phyloP scores from a whole-genome alignment of 1,140 invertebrate species.

The Drosophila subobscura region DNA sequence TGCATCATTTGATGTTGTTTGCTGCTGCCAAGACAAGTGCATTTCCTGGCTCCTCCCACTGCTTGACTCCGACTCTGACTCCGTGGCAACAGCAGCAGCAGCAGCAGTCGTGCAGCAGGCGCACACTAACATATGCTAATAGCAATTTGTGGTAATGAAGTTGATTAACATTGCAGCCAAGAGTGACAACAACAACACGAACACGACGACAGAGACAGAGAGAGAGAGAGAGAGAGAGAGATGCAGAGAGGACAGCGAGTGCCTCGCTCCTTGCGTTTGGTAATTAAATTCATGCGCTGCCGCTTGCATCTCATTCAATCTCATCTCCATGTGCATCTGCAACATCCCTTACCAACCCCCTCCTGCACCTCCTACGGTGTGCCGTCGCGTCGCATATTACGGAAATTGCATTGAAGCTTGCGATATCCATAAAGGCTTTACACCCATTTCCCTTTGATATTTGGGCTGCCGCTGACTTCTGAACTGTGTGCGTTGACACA shows the following conservation, averaged over 20 bases:
- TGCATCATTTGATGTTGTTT: constrained; percentile 78
- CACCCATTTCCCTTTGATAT: constrained; percentile 67
- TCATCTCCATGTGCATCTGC: constrained; percentile 23
- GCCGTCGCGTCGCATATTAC: constrained; percentile 47
- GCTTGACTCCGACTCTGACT: constrained; percentile 5
- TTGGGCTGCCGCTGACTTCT: constrained; percentile 22
- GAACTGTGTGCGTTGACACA: constrained; percentile 32
- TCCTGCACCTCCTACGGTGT: constrained; percentile 9
- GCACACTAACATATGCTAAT: constrained; percentile 79
- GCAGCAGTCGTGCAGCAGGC: constrained; percentile 13
- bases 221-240: not conserved
- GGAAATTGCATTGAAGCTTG: constrained; percentile 74
- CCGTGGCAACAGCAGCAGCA: constrained; percentile 7
- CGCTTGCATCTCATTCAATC: constrained; percentile 56
- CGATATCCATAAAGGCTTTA: constrained; percentile 48
- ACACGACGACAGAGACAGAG: constrained; percentile 30
- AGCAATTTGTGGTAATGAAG: constrained; percentile 81
- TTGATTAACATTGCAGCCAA: constrained; percentile 81
- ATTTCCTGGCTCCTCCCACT: constrained; percentile 24
- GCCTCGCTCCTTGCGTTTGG: constrained; percentile 53
- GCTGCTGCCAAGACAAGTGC: constrained; percentile 54
- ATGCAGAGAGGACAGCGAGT: constrained; percentile 11
- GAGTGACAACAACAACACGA: constrained; percentile 75
- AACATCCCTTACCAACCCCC: not conserved
- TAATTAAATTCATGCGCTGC: constrained; percentile 76